Conservation (phyloP, 2,113 vertebrate genomes). For the Pluvianellus socialis region DNA sequence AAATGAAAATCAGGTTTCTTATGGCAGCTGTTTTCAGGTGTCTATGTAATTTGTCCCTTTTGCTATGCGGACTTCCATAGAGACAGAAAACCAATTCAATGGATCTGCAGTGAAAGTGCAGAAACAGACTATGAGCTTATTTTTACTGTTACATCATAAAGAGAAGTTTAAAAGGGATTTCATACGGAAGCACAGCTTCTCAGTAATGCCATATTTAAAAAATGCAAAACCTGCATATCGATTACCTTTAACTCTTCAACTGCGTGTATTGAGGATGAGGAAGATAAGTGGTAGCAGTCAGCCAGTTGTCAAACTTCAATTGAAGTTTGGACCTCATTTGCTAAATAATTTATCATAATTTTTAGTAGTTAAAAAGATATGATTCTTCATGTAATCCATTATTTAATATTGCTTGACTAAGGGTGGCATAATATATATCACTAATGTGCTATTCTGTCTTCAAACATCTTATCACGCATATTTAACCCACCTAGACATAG, state of each 20-base stretch:
- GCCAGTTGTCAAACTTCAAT: not conserved
- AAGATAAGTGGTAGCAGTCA: rapidly evolving
- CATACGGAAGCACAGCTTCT: not conserved
- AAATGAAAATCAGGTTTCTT: slow-evolving; percentile 20
- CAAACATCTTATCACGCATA: not conserved
- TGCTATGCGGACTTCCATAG: not conserved
- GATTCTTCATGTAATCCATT: not conserved
- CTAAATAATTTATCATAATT: not conserved
- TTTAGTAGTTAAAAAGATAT: not conserved
- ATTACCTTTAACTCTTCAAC: not conserved
- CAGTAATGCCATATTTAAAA: not conserved
- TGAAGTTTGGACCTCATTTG: not conserved
- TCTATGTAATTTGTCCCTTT: not conserved
- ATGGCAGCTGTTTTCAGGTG: not conserved
- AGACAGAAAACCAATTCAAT: not conserved
- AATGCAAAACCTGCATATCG: not conserved
- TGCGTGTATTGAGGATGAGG: not conserved
- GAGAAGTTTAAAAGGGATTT: not conserved
- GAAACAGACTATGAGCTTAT: not conserved
- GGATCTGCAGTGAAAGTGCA: not conserved
- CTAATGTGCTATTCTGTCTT: not conserved
- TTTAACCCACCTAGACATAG: not conserved
- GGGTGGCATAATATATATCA: not conserved
- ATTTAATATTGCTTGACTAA: not conserved
- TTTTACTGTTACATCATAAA: not conserved